Conservation (phyloP, 2,888 invertebrate genomes). For the Cheilosia scutellata region DNA sequence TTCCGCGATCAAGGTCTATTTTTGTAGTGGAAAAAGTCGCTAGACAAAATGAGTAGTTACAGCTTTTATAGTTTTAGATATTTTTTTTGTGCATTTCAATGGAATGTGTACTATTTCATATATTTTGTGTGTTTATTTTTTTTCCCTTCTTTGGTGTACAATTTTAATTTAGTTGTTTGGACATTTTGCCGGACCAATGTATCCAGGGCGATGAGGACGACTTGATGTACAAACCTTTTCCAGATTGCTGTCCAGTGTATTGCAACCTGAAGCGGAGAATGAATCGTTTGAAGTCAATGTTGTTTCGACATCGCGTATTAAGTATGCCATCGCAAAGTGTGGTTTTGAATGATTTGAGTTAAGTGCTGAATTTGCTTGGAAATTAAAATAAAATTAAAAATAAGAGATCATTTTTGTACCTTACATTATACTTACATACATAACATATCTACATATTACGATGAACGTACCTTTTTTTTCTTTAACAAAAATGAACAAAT, state of each 20-base stretch:
- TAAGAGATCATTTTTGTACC: neutral
- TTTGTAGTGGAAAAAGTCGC: constrained; percentile 83
- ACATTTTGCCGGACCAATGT: constrained; percentile 82
- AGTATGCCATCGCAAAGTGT: constrained; percentile 64
- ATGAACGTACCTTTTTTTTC: no score
- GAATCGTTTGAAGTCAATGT: constrained; percentile 82
- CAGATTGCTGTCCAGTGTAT: constrained; percentile 83
- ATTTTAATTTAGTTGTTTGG: constrained; percentile 80
- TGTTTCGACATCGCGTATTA: constrained; percentile 81
- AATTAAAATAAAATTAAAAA: neutral
- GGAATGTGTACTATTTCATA: constrained; percentile 40
- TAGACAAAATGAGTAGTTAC: constrained; percentile 83
- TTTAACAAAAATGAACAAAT: no score
- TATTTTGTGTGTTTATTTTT: constrained; percentile 30
- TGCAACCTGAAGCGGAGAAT: constrained; percentile 83
- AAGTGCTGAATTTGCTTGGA: neutral
- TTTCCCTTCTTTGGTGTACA: constrained; percentile 18
- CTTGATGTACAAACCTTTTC: constrained; percentile 82
- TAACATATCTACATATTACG: neutral
- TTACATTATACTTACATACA: neutral
- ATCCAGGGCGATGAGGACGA: constrained; percentile 83
- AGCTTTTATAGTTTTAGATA: constrained; percentile 52
- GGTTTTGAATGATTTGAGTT: constrained; percentile 63
- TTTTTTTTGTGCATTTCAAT: constrained; percentile 31
- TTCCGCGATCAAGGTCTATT: constrained; percentile 83